These are phyloP conservation scores for Lophius piscatorius DNA, from an alignment of 2,113 vertebrate species.

Conservation along the genomic window DNA sequence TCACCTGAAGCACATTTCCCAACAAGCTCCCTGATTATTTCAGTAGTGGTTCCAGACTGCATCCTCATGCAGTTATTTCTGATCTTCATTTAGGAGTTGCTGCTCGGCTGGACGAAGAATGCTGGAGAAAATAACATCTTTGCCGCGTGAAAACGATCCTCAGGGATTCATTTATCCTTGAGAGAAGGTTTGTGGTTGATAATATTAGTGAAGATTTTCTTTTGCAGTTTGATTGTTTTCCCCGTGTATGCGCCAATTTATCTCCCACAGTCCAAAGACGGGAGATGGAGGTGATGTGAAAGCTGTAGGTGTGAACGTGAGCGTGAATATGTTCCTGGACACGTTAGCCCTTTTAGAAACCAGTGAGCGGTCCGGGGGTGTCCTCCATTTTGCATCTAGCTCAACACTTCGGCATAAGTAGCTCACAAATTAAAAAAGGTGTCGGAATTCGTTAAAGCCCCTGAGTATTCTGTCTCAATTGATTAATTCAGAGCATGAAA, in stretches of 20 bases:
- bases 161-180: too few species aligned
- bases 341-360: too few species aligned
- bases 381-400: too few species aligned
- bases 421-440: background rate
- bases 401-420: background rate
- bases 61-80: slow-evolving; percentile 13
- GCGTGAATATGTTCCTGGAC: slow-evolving; percentile 20
- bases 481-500: too few species aligned
- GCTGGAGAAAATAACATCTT: slow-evolving; percentile 16
- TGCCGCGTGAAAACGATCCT: slow-evolving; percentile 12
- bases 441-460: too few species aligned
- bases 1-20: slow-evolving; percentile 60
- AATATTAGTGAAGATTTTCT: too few species aligned
- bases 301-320: background rate
- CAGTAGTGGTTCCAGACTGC: slow-evolving; percentile 42
- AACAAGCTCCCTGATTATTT: slow-evolving; percentile 60
- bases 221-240: slow-evolving; percentile 9
- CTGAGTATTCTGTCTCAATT: too few species aligned
- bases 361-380: too few species aligned
- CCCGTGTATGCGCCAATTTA: background rate
- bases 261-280: background rate
- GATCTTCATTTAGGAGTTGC: slow-evolving; percentile 3
- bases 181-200: too few species aligned
- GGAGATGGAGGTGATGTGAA: background rate
- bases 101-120: slow-evolving; percentile 24